Percentiles rank a stretch among this genome's conserved stretches.
Conservation (phyloP, 2,113 vertebrate species). For the Heterochromis multidens region DNA sequence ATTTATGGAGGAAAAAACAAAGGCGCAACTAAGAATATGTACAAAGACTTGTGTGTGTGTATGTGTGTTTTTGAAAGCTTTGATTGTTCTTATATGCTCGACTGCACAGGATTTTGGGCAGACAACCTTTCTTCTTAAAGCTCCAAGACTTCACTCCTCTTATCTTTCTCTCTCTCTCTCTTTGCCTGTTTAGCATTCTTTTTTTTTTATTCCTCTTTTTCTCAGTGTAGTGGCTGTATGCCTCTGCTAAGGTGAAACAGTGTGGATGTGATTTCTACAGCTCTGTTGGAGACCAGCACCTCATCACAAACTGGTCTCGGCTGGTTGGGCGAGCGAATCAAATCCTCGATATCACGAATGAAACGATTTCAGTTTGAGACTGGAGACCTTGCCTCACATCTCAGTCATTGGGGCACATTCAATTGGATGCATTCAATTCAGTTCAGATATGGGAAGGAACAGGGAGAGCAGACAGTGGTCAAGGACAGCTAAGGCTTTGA, state of each 20-base stretch:
- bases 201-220: conserved; percentile 26
- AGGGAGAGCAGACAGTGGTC: neutral
- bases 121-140: conserved; percentile 51
- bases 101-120: conserved; percentile 56
- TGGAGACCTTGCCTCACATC: conserved; percentile 39
- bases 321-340: conserved; percentile 65
- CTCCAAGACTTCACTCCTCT: conserved; percentile 37
- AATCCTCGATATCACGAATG: conserved; percentile 49
- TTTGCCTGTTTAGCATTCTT: conserved; percentile 30
- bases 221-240: conserved; percentile 21
- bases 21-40: neutral
- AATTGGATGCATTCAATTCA: conserved; percentile 57
- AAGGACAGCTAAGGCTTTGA: conserved; percentile 1
- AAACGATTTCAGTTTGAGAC: conserved; percentile 60
- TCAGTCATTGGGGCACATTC: conserved; percentile 41
- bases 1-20: neutral
- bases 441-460: conserved; percentile 20
- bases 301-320: conserved; percentile 67
- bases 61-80: conserved; percentile 33
- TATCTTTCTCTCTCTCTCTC: neutral
- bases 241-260: conserved; percentile 59
- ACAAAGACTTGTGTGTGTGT: neutral
- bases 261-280: conserved; percentile 67
- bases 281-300: conserved; percentile 66
- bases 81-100: conserved; percentile 59